Percentiles rank a stretch among this genome's conserved stretches.
Evolutionary conservation across 2,888 invertebrate species (phyloP).

Genomic region (Volucella inflata): DNA sequence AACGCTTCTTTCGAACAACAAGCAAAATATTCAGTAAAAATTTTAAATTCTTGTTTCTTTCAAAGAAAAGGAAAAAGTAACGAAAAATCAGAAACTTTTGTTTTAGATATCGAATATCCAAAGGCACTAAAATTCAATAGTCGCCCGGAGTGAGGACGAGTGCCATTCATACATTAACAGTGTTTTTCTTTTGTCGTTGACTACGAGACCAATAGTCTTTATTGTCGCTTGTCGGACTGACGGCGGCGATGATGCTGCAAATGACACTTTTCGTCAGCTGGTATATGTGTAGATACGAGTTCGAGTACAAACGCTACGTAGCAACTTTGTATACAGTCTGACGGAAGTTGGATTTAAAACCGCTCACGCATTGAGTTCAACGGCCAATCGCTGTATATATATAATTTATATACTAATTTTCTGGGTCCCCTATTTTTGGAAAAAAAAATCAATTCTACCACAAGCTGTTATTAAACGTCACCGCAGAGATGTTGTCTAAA

Average conservation of each 20-base stretch:
- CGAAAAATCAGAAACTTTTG: neutral
- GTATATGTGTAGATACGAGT: too few relatives aligned
- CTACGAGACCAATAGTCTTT: conserved; percentile 12
- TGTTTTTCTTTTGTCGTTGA: neutral
- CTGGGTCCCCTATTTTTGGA: neutral
- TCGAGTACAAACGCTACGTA: neutral
- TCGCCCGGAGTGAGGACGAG: neutral
- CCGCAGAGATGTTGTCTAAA: neutral
- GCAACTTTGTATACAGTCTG: conserved; percentile 2
- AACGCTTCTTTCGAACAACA: neutral
- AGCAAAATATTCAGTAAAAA: neutral
- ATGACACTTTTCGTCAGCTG: conserved; percentile 6
- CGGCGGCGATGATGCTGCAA: neutral
- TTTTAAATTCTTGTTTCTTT: neutral
- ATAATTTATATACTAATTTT: neutral
- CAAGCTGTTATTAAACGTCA: conserved; percentile 17
- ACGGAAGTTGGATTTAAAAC: conserved; percentile 45
- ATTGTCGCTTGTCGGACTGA: conserved; percentile 11
- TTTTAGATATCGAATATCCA: conserved; percentile 1
- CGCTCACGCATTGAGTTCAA: neutral
- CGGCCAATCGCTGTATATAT: neutral
- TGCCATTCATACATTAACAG: neutral
- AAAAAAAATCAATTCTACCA: conserved; percentile 22
- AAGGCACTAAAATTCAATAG: neutral
- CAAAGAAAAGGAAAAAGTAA: neutral